Evolutionary conservation across 2,888 invertebrate species (phyloP).

Genomic region (Rhagium mordax): DNA sequence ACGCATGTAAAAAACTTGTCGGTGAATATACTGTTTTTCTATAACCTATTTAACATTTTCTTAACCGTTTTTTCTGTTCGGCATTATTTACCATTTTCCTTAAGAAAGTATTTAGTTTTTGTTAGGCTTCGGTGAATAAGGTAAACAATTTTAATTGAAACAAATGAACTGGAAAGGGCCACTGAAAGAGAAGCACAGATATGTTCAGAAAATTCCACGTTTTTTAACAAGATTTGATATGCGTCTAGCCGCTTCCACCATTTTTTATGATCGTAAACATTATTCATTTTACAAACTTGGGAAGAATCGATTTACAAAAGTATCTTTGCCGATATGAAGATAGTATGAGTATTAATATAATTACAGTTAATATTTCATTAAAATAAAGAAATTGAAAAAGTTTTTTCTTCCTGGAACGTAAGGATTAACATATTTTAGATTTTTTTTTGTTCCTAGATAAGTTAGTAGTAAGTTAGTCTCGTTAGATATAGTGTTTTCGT

Average conservation of each 20-base stretch:
- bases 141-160: constrained; percentile 26
- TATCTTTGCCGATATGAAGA: not conserved
- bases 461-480: too few species aligned
- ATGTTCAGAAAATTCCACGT: not conserved
- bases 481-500: too few species aligned
- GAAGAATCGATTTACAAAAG: not conserved
- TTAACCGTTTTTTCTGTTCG: not conserved
- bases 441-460: too few species aligned
- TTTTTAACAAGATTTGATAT: constrained; percentile 2
- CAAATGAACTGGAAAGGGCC: constrained; percentile 12
- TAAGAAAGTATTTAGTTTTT: constrained; percentile 20
- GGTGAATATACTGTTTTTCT: not conserved
- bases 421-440: too few species aligned
- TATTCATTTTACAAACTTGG: not conserved
- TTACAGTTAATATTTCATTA: not conserved
- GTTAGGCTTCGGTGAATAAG: constrained; percentile 18
- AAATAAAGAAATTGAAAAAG: too few species aligned
- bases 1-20: too few species aligned
- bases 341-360: not conserved
- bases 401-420: too few species aligned
- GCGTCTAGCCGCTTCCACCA: not conserved
- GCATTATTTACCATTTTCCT: constrained; percentile 6
- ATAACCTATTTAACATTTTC: not conserved
- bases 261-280: not conserved
- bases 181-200: not conserved